Percentiles rank a stretch among this genome's conserved stretches.
phyloP scores from a whole-genome alignment of 2,113 vertebrate genomes.

The Sylvilagus bachmani region DNA sequence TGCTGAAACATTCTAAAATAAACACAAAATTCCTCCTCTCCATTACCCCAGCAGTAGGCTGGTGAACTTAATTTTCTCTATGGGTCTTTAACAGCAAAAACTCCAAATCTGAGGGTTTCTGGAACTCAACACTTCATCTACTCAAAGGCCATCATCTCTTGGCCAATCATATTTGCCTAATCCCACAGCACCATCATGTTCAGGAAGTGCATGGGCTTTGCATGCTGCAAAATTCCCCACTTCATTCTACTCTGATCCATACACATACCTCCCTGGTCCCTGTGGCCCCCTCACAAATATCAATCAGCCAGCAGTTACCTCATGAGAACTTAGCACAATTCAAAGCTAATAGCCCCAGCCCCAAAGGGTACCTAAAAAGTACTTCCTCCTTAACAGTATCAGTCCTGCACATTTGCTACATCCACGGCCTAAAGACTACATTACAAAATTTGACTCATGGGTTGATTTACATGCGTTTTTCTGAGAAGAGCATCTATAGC shows the following conservation, averaged over 20 bases:
- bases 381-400: neutral
- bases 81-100: conserved; percentile 36
- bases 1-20: conserved; percentile 16
- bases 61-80: neutral
- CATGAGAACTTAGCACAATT: neutral
- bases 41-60: neutral
- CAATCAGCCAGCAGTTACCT: neutral
- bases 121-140: neutral
- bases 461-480: neutral
- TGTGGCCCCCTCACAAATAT: neutral
- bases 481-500: neutral
- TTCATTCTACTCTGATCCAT: neutral
- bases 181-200: neutral
- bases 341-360: neutral
- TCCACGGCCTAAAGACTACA: neutral
- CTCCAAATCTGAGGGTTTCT: neutral
- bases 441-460: neutral
- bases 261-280: neutral
- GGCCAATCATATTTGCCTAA: neutral
- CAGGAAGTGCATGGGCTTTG: neutral
- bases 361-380: neutral
- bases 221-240: neutral
- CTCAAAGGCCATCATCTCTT: neutral
- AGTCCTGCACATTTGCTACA: neutral
- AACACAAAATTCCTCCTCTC: neutral